Conservation (phyloP, 2,113 vertebrate genomes). For the Stigmatopora argus region DNA sequence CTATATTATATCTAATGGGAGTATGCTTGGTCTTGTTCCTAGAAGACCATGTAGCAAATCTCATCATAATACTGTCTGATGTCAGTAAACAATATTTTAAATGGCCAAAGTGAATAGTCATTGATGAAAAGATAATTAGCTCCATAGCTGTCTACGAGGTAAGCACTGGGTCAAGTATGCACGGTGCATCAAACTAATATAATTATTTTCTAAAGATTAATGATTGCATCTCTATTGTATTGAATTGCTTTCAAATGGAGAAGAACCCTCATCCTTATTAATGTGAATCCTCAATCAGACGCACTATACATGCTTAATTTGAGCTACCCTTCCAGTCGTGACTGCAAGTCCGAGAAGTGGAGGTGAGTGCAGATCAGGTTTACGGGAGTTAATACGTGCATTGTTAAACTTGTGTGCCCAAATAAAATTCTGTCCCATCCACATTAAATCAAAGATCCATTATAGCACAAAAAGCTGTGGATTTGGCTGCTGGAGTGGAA, state of each 20-base stretch:
- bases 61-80: not conserved
- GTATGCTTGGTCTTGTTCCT: not conserved
- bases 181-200: not conserved
- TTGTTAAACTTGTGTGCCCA: not conserved
- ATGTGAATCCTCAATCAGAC: not conserved
- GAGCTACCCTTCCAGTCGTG: not conserved
- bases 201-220: not conserved
- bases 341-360: not conserved
- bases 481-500: not conserved
- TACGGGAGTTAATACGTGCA: not conserved
- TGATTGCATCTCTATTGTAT: not conserved
- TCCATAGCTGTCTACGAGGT: not conserved
- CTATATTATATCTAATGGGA: not conserved
- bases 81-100: not conserved
- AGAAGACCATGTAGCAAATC: not conserved
- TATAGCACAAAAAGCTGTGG: not conserved
- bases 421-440: conserved; percentile 2
- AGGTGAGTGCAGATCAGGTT: conserved; percentile 4
- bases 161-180: not conserved
- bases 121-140: not conserved
- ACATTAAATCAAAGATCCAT: not conserved
- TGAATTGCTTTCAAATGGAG: not conserved
- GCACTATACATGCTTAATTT: not conserved
- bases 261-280: not conserved
- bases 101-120: not conserved